Conservation (phyloP, 2,797 vertebrate genomes). For the Miichthys miiuy region DNA sequence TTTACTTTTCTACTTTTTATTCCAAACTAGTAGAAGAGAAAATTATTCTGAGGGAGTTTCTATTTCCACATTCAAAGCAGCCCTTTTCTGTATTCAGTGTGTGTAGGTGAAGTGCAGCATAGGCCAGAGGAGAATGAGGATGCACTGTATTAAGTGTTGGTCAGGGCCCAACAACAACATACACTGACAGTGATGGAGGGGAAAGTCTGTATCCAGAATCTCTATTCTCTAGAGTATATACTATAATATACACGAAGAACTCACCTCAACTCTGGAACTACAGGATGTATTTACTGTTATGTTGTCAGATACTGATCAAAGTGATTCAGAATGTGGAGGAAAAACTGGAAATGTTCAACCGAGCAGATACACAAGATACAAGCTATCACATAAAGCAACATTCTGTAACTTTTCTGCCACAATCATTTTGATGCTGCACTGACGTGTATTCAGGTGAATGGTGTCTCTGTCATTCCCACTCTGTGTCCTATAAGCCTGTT, state of each 20-base stretch:
- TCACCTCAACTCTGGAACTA: not conserved
- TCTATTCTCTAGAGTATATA: slow-evolving; percentile 1
- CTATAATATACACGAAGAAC: not conserved
- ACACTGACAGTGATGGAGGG: slow-evolving; percentile 42
- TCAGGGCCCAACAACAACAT: slow-evolving; percentile 48
- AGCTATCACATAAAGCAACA: no score
- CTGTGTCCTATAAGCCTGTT: no score
- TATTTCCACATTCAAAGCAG: slow-evolving; percentile 23
- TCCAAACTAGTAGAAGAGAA: not conserved
- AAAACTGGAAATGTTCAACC: not conserved
- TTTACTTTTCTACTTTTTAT: slow-evolving; percentile 16
- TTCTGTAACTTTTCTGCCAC: no score
- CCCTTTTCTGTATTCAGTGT: slow-evolving; percentile 57
- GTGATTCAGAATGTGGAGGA: not conserved
- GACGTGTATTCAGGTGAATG: no score
- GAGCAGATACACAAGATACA: no score
- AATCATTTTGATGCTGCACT: no score
- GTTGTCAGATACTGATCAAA: not conserved
- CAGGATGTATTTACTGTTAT: not conserved
- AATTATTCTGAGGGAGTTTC: slow-evolving; percentile 22
- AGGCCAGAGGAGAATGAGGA: slow-evolving; percentile 54
- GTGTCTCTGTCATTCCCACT: no score
- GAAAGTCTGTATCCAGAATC: slow-evolving; percentile 6
- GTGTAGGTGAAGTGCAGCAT: slow-evolving; percentile 31
- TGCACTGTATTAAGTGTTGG: slow-evolving; percentile 63